These are phyloP conservation scores for Phymorhynchus buccinoides DNA, from an alignment of 1,140 invertebrate species.

Conservation along the genomic window DNA sequence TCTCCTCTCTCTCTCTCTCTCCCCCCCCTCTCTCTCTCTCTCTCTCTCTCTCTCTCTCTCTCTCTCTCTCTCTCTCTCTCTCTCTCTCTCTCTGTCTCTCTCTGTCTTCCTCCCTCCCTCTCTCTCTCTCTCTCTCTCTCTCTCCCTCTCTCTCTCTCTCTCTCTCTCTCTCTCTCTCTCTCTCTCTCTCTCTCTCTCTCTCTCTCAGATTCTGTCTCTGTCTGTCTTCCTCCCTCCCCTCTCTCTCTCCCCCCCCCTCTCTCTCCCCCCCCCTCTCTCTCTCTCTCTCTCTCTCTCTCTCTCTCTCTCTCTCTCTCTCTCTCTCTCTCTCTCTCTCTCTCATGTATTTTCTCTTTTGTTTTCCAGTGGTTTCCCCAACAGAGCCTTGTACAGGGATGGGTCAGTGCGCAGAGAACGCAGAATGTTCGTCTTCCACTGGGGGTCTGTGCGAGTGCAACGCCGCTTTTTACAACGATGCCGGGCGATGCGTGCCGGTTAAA, in stretches of 20 bases:
- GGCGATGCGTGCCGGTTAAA: conserved; percentile 31
- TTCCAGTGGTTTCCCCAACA: conserved; percentile 35
- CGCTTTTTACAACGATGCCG: conserved; percentile 27
- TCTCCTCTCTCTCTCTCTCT: too few relatives aligned
- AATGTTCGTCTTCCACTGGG: conserved; percentile 35
- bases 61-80: too few relatives aligned
- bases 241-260: too few relatives aligned
- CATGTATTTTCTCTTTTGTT: not conserved
- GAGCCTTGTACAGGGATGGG: conserved; percentile 39
- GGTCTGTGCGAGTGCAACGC: conserved; percentile 41
- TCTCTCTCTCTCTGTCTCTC: too few relatives aligned
- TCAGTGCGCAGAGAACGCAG: conserved; percentile 45
- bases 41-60: too few relatives aligned
- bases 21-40: too few relatives aligned
- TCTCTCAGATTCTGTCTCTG: not conserved
- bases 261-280: too few relatives aligned
- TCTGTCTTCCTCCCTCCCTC: too few relatives aligned
- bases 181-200: too few relatives aligned
- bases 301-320: not conserved
- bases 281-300: not conserved
- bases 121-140: too few relatives aligned
- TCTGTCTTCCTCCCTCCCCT: not conserved
- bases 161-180: too few relatives aligned
- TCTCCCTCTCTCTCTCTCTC: too few relatives aligned
- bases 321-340: not conserved